These are phyloP conservation scores for Mugil cephalus DNA, from an alignment of 2,113 vertebrate genomes.

Conservation along the genomic window DNA sequence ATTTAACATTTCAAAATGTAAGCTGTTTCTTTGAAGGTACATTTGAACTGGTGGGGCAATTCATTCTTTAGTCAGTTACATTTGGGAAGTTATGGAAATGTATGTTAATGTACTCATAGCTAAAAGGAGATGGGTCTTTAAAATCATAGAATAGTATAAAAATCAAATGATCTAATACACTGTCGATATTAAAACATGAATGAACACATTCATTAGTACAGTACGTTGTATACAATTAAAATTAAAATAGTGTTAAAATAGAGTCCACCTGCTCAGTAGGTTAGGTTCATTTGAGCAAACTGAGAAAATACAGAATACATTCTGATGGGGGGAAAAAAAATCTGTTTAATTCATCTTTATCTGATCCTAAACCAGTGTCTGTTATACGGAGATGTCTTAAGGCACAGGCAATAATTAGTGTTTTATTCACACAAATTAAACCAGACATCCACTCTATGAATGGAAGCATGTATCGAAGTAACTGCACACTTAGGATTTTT, in stretches of 20 bases:
- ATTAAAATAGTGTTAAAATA: background rate
- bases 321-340: conserved; percentile 19
- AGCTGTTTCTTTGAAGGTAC: background rate
- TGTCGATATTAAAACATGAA: too few relatives aligned
- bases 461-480: conserved; percentile 21
- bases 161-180: background rate
- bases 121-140: too few relatives aligned
- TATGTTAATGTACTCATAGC: too few relatives aligned
- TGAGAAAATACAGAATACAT: background rate
- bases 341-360: background rate
- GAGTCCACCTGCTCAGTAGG: background rate
- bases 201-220: too few relatives aligned
- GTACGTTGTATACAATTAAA: too few relatives aligned
- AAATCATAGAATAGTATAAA: too few relatives aligned
- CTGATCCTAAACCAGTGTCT: conserved; percentile 7
- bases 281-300: conserved; percentile 29
- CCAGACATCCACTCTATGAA: conserved; percentile 14
- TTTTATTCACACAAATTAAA: conserved; percentile 45
- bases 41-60: background rate
- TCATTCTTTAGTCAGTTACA: background rate
- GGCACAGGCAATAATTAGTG: conserved; percentile 49
- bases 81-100: background rate
- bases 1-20: background rate
- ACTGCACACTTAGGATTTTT: conserved; percentile 44
- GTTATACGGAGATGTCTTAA: conserved; percentile 21